Conservation (phyloP, 2,797 vertebrate species). For the Rallus crepitans region DNA sequence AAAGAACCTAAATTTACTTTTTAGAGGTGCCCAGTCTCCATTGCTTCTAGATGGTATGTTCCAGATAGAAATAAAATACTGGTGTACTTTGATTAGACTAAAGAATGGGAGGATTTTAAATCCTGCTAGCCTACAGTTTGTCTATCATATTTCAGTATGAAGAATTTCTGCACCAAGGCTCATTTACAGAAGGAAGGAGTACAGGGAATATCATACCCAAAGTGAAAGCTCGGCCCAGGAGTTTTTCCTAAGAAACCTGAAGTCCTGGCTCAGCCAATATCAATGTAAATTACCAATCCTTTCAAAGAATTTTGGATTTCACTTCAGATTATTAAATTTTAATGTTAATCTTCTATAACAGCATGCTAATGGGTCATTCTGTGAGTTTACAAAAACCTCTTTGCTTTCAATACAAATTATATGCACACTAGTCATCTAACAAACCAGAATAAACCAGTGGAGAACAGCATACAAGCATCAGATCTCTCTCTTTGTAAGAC, state of each 20-base stretch:
- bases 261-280: not conserved
- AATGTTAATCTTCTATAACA: not conserved
- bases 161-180: not conserved
- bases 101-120: not conserved
- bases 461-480: not conserved
- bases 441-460: not conserved
- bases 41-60: not conserved
- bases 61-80: not conserved
- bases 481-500: not conserved
- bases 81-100: not conserved
- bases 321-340: not conserved
- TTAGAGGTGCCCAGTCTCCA: not conserved
- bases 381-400: not conserved
- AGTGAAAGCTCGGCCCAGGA: not conserved
- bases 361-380: not conserved
- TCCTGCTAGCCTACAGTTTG: not conserved
- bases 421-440: fast-evolving
- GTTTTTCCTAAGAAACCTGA: not conserved
- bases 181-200: not conserved
- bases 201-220: not conserved
- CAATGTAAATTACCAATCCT: not conserved
- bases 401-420: not conserved
- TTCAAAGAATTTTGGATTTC: not conserved
- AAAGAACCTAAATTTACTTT: not conserved
- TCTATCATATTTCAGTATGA: not conserved